Evolutionary conservation across 2,888 invertebrate species (phyloP), one percentile per base, ranked within the genome.

Genomic region (Mythimna albipuncta): DNA sequence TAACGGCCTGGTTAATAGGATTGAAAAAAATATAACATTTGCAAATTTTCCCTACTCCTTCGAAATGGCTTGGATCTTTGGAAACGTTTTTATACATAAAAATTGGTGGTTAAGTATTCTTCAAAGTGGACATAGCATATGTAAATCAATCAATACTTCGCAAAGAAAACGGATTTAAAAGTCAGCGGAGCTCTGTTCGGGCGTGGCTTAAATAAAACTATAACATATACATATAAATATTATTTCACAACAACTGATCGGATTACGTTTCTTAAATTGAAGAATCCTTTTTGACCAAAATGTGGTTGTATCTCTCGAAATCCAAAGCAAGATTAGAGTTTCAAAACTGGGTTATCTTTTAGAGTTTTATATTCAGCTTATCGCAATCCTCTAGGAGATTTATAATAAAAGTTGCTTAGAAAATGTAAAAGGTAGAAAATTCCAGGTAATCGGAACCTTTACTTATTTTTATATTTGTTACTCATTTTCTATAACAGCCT

Each of bases 391-490:
- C 21, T 50, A 47, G 6, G 54, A 78, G 54, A 78, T 78, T 75
- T 69, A 64, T 78, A 61, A 64, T 21, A 77, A 64, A 75, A 64
- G 75, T 64, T 63, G 16, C 58, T 58, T 59, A 0, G 10, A 77
- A 63, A 21, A n/a, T 52, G 21, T 21, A 6, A 61, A 76, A 69
- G 5, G n/a, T 52, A 21, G 5, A 7, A 35, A 10, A 21, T 26
- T 54, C 7, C 11, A 7, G 1, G n/a, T 65, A 57, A 9, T 62
- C n/a, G 65, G 2, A 41, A 32, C 4, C 16, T 55, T 7, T 35
- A n/a, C 6, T 10, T 54, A 44, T 6, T 52, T 52, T 52, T 41
- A 44, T 35, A 4, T 44, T 13, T 13, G 11, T 13, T 44, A n/a
- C 6, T 54, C 4, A 38, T 78, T 61, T 47, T 69, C 44, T 32